Conservation (phyloP, 2,888 invertebrate genomes). For the Thereva unica region DNA sequence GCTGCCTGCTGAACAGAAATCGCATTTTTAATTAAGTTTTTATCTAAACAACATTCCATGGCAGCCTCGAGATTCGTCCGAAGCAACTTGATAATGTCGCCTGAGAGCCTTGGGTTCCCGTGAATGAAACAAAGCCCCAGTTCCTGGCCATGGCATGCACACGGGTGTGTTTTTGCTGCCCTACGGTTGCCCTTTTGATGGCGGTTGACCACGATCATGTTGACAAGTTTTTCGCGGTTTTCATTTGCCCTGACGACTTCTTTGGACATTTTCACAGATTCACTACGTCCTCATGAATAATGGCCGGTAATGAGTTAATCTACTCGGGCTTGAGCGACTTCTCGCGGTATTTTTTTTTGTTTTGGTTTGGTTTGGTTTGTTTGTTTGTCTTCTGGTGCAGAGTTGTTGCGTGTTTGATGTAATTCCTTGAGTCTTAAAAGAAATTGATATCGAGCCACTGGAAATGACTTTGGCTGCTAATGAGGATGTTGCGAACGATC, state of each 20-base stretch:
- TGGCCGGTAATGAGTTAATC: slow-evolving; percentile 31
- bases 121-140: slow-evolving; percentile 20
- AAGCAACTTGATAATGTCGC: background rate
- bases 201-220: slow-evolving; percentile 20
- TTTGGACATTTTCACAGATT: slow-evolving; percentile 32
- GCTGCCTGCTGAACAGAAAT: background rate
- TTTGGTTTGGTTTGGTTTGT: background rate
- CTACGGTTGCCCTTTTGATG: slow-evolving; percentile 1
- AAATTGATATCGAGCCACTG: too few species aligned
- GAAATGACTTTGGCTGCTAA: too few species aligned
- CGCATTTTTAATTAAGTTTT: slow-evolving; percentile 26
- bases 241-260: slow-evolving; percentile 11
- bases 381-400: too few species aligned
- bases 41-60: background rate
- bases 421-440: too few species aligned
- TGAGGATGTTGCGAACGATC: too few species aligned
- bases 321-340: slow-evolving; percentile 14
- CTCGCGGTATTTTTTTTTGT: background rate
- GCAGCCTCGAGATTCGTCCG: background rate
- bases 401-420: too few species aligned
- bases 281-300: slow-evolving; percentile 17
- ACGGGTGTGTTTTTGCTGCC: slow-evolving; percentile 2
- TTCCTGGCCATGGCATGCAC: background rate
- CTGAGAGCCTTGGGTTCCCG: slow-evolving; percentile 11
- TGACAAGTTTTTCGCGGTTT: slow-evolving; percentile 33